Base-by-base conservation (phyloP, 1,140 invertebrate species). In the Drosophila trapezifrons region DNA sequence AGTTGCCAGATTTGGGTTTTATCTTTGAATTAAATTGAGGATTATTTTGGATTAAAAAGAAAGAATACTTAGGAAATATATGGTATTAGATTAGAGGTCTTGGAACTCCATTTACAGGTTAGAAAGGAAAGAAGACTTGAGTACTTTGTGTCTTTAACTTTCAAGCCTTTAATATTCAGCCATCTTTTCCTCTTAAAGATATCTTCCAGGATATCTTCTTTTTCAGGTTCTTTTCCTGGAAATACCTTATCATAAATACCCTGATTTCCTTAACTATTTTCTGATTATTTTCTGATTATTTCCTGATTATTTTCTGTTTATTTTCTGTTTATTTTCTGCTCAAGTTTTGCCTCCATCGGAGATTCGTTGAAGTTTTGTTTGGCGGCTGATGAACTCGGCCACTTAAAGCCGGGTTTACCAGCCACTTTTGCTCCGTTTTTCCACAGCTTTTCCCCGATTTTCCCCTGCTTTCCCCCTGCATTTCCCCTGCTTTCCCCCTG, bases 321-420 rank as follows among this genome's bases (percentile, higher is more conserved):
- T 47, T 46, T 20, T 18, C 17, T 45, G 10, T 7, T 22, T 20
- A 45, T 20, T 15, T 15, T 38, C 22, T 15, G 25, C 12, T 17
- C n/a, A 22, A 27, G 18, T 18, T n/a, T 12, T 20, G 6, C 29
- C 37, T 4, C 45, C 0, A 60, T 32, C 15, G 0, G 29, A 32
- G 20, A 46, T 27, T 25, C 55, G 1, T 13, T 27, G 35, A 13
- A 55, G 15, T 22, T 22, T 22, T 22, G n/a, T 35, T 25, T 22
- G 20, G 7, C 17, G 22, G 22, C 22, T 47, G 35, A 63, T 38
- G 18, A 49, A 52, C 29, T 32, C 20, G 25, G 15, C 42, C 46
- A 43, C 35, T 70, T 56, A 32, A 46, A 69, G 43, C 46, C 47
- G 67, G 25, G 38, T 38, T 32, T 18, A n/a, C 15, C 22, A 3